Base-by-base conservation (phyloP, 2,888 invertebrate genomes). In the Frankliniella intonsa region DNA sequence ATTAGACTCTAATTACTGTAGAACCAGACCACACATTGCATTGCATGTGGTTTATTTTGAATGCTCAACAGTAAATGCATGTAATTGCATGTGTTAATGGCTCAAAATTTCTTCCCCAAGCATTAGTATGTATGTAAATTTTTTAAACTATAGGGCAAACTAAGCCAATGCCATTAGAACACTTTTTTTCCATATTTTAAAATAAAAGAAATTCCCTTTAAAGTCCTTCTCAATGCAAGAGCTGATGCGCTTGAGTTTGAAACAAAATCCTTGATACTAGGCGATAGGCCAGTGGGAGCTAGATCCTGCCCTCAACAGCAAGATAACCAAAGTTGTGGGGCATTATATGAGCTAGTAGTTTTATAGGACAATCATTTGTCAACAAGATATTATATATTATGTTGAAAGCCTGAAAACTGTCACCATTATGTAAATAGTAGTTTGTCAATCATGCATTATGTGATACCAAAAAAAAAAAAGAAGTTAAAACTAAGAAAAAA, bases 341-440 rank as follows among this genome's bases (percentile, higher is more conserved):
- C 22, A 22, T 10, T 25, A 11, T 25, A 25, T 22, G 69, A 76
- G 22, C 25, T 76, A 12, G 22, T 25, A 25, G 69, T 12, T 76
- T 76, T 25, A 76, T 25, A 25, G 69, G 69, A 76, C 69, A 76
- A 76, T 76, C 69, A 76, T 22, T 25, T 22, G n/a, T 19, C 62
- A 62, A 14, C 19, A 62, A 62, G n/a, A 17, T n/a, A 19, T n/a
- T 62, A 19, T 62, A 19, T 7, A 62, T 17, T 5, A 1, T 19
- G 17, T n/a, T n/a, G n/a, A n/a, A 62, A 62, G 62, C 62, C n/a
- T 62, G n/a, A 17, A 62, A 62, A 14, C 19, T 62, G 17, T n/a
- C 17, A 19, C 62, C 17, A 62, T 62, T 62, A 19, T 62, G 69
- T 76, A 76, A 25, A 76, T 76, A 76, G 69, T 76, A 76, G 69